These are phyloP conservation scores for Norana najaformis DNA, from an alignment of 2,888 invertebrate species.

Conservation along the genomic window DNA sequence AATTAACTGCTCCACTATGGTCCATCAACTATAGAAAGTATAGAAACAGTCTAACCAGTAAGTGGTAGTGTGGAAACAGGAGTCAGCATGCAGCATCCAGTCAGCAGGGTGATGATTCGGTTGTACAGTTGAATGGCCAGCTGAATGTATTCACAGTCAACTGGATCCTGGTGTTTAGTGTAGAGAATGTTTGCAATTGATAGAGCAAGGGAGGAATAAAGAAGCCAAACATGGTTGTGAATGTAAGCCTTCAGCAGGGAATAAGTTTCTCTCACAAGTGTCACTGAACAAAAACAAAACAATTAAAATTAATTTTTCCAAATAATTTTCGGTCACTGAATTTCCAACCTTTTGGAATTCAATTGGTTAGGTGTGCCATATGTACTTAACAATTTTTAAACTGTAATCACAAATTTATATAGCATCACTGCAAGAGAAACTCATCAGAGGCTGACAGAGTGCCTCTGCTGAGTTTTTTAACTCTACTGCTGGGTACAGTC, in stretches of 20 bases:
- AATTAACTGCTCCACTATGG: not conserved
- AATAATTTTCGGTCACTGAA: not conserved
- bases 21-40: too few species aligned
- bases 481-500: too few species aligned
- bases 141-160: slow-evolving; percentile 53
- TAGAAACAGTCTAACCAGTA: not conserved
- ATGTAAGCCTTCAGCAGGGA: slow-evolving; percentile 57
- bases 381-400: too few species aligned
- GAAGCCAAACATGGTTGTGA: slow-evolving; percentile 61
- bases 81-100: slow-evolving; percentile 46
- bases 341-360: not conserved
- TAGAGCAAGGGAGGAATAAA: slow-evolving; percentile 56
- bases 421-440: too few species aligned
- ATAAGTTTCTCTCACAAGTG: slow-evolving; percentile 49
- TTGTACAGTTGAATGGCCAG: slow-evolving; percentile 55
- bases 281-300: slow-evolving; percentile 47
- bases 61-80: not conserved
- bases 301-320: slow-evolving; percentile 39
- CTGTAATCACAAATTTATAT: too few species aligned
- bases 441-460: too few species aligned
- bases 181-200: slow-evolving; percentile 54
- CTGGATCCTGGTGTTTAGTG: slow-evolving; percentile 34
- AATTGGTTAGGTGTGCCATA: too few species aligned
- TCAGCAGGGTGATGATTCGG: slow-evolving; percentile 53
- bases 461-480: too few species aligned